These are phyloP conservation scores for Brachionus angularis DNA, from an alignment of 1,140 invertebrate genomes.

Conservation along the genomic window DNA sequence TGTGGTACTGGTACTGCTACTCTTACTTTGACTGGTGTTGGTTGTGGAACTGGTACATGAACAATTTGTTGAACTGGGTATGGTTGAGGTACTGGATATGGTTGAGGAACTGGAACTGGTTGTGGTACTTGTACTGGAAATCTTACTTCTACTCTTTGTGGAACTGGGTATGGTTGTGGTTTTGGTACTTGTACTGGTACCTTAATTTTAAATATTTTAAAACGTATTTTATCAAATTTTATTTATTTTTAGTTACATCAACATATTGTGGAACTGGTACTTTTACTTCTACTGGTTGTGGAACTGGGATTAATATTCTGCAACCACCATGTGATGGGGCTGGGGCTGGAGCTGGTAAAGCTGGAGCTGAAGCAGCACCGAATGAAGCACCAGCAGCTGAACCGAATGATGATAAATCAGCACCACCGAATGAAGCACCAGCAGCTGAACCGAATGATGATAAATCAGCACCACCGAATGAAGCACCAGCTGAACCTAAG, in stretches of 20 bases:
- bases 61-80: constrained; percentile 12
- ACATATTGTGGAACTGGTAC: constrained; percentile 1
- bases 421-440: no score
- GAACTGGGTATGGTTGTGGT: constrained; percentile 22
- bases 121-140: neutral
- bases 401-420: constrained; percentile 16
- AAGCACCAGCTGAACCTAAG: neutral
- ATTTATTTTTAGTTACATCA: no score
- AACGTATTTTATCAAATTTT: no score
- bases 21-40: neutral
- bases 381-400: neutral
- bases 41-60: constrained; percentile 20
- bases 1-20: neutral
- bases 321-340: no score
- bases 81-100: constrained; percentile 1
- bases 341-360: neutral
- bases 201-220: no score
- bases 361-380: neutral
- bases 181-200: constrained; percentile 7
- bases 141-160: neutral
- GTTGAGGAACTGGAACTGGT: neutral
- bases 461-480: neutral
- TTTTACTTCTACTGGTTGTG: neutral
- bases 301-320: neutral
- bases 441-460: neutral